These are phyloP conservation scores for Coracopsis vasa DNA, from an alignment of 2,113 vertebrate genomes.

Conservation along the genomic window DNA sequence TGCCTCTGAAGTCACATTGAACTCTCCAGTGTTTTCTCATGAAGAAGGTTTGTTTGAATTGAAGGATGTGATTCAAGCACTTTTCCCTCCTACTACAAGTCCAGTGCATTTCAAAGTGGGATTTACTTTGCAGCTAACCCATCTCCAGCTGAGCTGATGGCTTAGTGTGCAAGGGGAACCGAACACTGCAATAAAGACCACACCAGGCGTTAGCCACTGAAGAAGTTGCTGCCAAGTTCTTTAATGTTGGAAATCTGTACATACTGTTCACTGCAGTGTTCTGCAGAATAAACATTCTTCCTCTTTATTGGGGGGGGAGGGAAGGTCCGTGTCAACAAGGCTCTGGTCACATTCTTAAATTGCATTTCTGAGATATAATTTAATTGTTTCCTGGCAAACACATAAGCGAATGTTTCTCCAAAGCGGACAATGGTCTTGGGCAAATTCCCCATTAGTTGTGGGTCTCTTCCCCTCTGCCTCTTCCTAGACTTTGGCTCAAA, in stretches of 20 bases:
- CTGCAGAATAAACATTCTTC: conserved; percentile 22
- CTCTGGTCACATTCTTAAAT: background rate
- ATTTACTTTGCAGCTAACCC: background rate
- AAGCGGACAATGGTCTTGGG: background rate
- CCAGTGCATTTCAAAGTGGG: background rate
- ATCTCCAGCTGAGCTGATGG: background rate
- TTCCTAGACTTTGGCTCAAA: background rate
- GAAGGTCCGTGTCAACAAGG: background rate
- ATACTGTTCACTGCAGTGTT: background rate
- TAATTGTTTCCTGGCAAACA: conserved; percentile 2
- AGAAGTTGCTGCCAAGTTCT: background rate
- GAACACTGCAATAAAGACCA: background rate
- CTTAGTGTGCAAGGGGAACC: background rate
- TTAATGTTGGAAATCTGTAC: background rate
- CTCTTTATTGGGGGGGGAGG: background rate
- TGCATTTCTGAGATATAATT: background rate
- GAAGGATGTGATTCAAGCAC: rapidly evolving
- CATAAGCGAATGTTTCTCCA: background rate
- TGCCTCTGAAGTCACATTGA: background rate
- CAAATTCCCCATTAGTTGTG: background rate
- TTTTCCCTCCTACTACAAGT: background rate
- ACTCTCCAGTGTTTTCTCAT: background rate
- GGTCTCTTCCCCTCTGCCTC: background rate
- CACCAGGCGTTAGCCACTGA: background rate
- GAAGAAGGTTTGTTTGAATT: background rate